Evolutionary conservation across 2,888 invertebrate genomes (phyloP).

Genomic region (Heteromurus nitidus): DNA sequence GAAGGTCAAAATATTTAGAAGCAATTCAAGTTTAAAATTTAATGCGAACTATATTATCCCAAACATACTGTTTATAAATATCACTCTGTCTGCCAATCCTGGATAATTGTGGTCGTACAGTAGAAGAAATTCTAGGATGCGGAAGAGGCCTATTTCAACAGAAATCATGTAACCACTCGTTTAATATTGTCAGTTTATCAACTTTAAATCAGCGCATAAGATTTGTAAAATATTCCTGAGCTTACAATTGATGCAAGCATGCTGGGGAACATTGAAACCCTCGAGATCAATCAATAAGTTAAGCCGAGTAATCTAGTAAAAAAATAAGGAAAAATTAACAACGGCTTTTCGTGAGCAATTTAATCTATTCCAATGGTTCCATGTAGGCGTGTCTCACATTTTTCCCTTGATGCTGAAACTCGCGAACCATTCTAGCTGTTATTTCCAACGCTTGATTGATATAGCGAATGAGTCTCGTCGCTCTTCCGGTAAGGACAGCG

Average conservation of each 20-base stretch:
- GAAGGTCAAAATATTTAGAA: not conserved
- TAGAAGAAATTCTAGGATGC: slow-evolving; percentile 36
- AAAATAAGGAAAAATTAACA: not conserved
- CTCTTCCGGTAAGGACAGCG: slow-evolving; percentile 21
- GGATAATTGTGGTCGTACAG: slow-evolving; percentile 54
- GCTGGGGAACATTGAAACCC: slow-evolving; percentile 53
- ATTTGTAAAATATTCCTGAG: not conserved
- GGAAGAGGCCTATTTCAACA: slow-evolving; percentile 7
- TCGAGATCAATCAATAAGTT: slow-evolving; percentile 51
- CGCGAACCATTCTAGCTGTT: slow-evolving; percentile 28
- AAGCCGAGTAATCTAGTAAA: slow-evolving; percentile 34
- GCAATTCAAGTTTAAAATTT: not conserved
- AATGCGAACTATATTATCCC: not conserved
- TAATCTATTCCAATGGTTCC: not conserved
- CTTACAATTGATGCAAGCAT: slow-evolving; percentile 49
- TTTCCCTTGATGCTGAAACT: slow-evolving; percentile 36
- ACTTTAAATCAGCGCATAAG: not conserved
- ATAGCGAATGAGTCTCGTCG: slow-evolving; percentile 21
- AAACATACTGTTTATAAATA: slow-evolving; percentile 47
- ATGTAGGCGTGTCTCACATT: slow-evolving; percentile 18
- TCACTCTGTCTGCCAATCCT: slow-evolving; percentile 31
- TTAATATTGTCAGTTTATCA: slow-evolving; percentile 1
- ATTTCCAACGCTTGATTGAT: slow-evolving; percentile 40
- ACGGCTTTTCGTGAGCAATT: not conserved
- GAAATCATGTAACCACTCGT: not conserved